These are phyloP conservation scores for Frankliniella intonsa DNA, from an alignment of 2,888 invertebrate species.

Conservation along the genomic window DNA sequence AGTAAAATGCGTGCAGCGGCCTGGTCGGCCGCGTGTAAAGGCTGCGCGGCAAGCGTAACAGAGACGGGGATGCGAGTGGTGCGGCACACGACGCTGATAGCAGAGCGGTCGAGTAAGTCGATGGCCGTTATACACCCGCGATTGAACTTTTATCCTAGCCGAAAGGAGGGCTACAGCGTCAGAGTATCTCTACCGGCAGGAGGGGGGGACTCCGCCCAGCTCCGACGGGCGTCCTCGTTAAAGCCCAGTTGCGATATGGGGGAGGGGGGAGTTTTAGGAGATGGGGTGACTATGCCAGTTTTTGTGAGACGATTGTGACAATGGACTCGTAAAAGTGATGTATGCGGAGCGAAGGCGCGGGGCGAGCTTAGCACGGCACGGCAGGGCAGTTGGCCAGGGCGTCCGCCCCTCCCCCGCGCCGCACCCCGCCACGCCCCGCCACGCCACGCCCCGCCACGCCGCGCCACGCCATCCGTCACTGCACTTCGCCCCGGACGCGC, in stretches of 20 bases:
- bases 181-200: too few relatives aligned
- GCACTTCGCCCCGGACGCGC: neutral
- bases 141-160: too few relatives aligned
- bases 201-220: too few relatives aligned
- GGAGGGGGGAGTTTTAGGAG: neutral
- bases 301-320: constrained; percentile 19
- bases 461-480: neutral
- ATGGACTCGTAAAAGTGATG: constrained; percentile 25
- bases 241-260: neutral
- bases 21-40: neutral
- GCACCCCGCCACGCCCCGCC: neutral
- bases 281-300: neutral
- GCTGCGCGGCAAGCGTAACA: neutral
- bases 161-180: too few relatives aligned
- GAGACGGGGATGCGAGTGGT: neutral
- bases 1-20: neutral
- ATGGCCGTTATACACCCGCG: too few relatives aligned
- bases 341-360: neutral
- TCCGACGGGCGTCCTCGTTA: neutral
- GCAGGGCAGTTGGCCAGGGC: neutral
- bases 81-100: too few relatives aligned
- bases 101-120: too few relatives aligned
- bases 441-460: neutral
- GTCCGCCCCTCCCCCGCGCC: neutral
- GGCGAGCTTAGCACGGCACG: too few relatives aligned